Evolutionary conservation across 2,888 invertebrate species (phyloP).

Genomic region (Drosophila mettleri): DNA sequence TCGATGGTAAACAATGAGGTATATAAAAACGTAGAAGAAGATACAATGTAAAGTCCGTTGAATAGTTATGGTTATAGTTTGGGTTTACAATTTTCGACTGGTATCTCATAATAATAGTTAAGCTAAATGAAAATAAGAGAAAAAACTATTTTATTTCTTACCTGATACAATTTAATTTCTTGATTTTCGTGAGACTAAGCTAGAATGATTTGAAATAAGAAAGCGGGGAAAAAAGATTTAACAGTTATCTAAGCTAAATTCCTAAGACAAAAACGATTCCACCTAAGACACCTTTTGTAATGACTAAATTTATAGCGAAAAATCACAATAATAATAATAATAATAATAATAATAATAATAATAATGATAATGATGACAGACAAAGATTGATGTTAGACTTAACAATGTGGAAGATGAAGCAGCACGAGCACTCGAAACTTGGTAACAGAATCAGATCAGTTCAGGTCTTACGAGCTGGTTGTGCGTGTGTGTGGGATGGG

Average conservation of each 20-base stretch:
- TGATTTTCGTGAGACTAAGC: constrained; percentile 60
- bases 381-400: constrained; percentile 38
- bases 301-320: constrained; percentile 71
- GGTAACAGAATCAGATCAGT: constrained; percentile 2
- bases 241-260: constrained; percentile 79
- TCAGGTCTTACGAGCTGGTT: constrained; percentile 17
- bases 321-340: constrained; percentile 37
- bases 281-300: constrained; percentile 79
- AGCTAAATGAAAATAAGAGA: constrained; percentile 44
- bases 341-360: constrained; percentile 9
- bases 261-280: constrained; percentile 80
- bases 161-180: constrained; percentile 12
- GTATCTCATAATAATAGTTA: constrained; percentile 69
- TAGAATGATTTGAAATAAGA: constrained; percentile 78
- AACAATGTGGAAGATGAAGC: constrained; percentile 5
- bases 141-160: not conserved
- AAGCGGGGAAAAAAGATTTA: constrained; percentile 23
- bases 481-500: constrained; percentile 29
- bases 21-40: constrained; percentile 13
- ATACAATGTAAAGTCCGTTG: constrained; percentile 43
- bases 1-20: constrained; percentile 5
- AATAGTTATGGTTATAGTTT: constrained; percentile 53
- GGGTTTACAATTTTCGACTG: constrained; percentile 67
- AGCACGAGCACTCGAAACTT: constrained; percentile 20
- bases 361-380: constrained; percentile 18